phyloP scores from a whole-genome alignment of 2,888 invertebrate species.

The Margaritifera margaritifera region DNA sequence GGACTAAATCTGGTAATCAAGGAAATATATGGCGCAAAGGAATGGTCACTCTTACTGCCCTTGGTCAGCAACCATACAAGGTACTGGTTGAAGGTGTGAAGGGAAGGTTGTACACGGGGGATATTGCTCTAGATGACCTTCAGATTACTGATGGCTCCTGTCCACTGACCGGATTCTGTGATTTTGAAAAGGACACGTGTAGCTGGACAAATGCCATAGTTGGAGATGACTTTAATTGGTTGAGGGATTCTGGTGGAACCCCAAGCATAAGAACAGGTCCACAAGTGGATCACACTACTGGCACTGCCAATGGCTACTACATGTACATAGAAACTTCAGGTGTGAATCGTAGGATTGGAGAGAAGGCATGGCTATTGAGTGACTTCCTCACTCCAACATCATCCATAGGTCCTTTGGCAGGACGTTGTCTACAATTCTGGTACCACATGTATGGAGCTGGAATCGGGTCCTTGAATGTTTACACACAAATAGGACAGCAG shows the following conservation, averaged over 20 bases:
- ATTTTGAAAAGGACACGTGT: conserved; percentile 71
- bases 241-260: conserved; percentile 58
- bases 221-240: conserved; percentile 68
- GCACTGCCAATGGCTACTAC: conserved; percentile 56
- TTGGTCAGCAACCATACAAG: conserved; percentile 22
- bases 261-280: conserved; percentile 59
- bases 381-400: conserved; percentile 45
- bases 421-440: conserved; percentile 61
- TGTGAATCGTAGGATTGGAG: conserved; percentile 74
- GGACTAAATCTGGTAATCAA: conserved; percentile 55
- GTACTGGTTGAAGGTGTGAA: conserved; percentile 55
- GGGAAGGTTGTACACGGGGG: conserved; percentile 55
- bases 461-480: conserved; percentile 62
- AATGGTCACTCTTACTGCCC: conserved; percentile 32
- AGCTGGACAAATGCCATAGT: conserved; percentile 52
- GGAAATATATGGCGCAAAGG: conserved; percentile 61
- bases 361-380: conserved; percentile 74
- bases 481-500: conserved; percentile 40
- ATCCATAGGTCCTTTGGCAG: conserved; percentile 14
- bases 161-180: conserved; percentile 61
- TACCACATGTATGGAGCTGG: conserved; percentile 66
- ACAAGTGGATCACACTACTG: conserved; percentile 56
- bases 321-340: conserved; percentile 74
- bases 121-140: conserved; percentile 70
- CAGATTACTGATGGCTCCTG: conserved; percentile 50